Evolutionary conservation across 2,113 vertebrate genomes (phyloP), one percentile per base, ranked within the genome.

Genomic region (Rhea pennata): DNA sequence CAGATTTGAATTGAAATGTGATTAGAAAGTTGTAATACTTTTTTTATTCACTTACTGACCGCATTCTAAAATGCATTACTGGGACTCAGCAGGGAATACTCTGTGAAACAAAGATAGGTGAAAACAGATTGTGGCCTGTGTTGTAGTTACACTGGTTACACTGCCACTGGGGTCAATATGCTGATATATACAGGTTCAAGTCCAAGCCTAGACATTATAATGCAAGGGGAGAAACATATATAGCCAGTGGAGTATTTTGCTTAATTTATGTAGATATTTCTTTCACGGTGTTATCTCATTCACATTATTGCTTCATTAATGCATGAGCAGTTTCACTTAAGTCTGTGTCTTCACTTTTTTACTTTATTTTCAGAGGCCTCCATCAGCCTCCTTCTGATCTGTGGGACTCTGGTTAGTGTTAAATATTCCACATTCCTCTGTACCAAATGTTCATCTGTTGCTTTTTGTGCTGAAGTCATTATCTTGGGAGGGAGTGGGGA

Each of bases 1-100:
- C 58, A 89, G 42, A 44, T 89, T 87, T 88, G 48, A 36, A 79
- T 76, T 46, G 77, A 96, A 96, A 95, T 91, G 27, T 61, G 40
- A 87, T 94, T 92, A 85, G n/a, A 65, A 77, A 82, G 71, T 80
- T 72, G 19, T 88, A 89, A 58, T 87, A 42, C 12, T 20, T 92
- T 20, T 92, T 78, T 96, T 93, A 88, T 89, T 26, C 22, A 66
- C 17, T 88, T 84, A 44, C 20, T 87, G 58, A 31, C 44, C 6
- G 10, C 12, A 21, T 88, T 88, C 31, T 88, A 54, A 76, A 89
- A 44, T 82, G 21, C 44, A 69, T 92, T 93, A 75, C n/a, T 83
- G 59, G 9, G 20, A 20, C 22, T 92, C 46, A 33, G 16, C 7
- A 4, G 46, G 27, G 46, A 87, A 29, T 4, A 23, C 8, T 10